Evolutionary conservation across 1,140 invertebrate genomes (phyloP), one percentile per base, ranked within the genome.

Genomic region (Drosophila nigromelanica): DNA sequence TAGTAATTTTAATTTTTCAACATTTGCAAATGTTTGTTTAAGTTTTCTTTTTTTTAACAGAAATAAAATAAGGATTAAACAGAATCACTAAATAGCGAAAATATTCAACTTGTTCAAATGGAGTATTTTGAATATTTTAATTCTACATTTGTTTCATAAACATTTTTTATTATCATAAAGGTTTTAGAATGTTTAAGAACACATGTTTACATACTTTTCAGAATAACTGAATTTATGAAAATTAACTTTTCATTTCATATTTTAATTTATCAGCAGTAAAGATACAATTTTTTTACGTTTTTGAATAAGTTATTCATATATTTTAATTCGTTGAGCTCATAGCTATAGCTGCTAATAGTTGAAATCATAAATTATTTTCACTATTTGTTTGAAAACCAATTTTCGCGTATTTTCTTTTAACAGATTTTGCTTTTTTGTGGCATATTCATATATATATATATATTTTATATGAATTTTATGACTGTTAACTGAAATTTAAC

Each of bases 321-420:
- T 48, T 12, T 39, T 30, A 24, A 51, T 40, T 61, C 21, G 51
- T 55, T 42, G 40, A 24, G 15, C n/a, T n/a, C n/a, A n/a, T n/a
- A n/a, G n/a, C 6, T 14, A 51, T 27, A 24, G 50, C 47, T 68
- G 64, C 59, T 68, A 69, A 69, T 77, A 35, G 33, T 37, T 66
- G 21, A 43, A 45, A 33, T 33, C n/a, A 64, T 71, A 55, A 71
- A 71, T 75, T 54, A 70, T 35, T 47, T 59, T 39, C 50, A 50
- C 30, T 39, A 5, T 21, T 24, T 39, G 21, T 18, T 37, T 56
- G 14, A 5, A 52, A 35, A 52, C 8, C 8, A 50, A 37, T 54
- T n/a, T 24, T 27, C 54, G 4, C 12, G 21, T 15, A 2, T 56
- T 56, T 14, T 10, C 18, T 42, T n/a, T 24, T 3, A 4, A 6